Percentiles rank a stretch among this genome's conserved stretches.
Conservation (phyloP, 2,888 invertebrate species). For the Theretra japonica region DNA sequence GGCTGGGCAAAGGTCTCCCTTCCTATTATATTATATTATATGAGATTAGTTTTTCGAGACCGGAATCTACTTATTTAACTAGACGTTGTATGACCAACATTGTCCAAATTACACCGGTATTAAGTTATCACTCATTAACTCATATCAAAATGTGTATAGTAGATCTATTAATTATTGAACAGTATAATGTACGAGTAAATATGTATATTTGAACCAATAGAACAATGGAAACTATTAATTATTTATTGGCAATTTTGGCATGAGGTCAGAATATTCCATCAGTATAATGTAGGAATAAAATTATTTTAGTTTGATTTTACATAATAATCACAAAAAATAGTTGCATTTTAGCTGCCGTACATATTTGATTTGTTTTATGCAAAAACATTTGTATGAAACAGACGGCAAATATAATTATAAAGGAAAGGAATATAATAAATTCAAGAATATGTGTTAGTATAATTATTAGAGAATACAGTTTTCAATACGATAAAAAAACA, state of each 20-base stretch:
- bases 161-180: neutral
- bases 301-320: too few species aligned
- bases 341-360: neutral
- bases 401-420: neutral
- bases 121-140: too few species aligned
- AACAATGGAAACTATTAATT: neutral
- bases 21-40: too few species aligned
- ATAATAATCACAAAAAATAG: neutral
- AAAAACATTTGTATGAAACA: neutral
- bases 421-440: neutral
- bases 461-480: neutral
- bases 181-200: neutral
- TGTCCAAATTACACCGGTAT: neutral
- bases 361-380: neutral
- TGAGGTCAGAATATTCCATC: neutral
- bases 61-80: too few species aligned
- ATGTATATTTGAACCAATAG: neutral
- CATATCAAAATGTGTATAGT: neutral
- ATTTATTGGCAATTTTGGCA: neutral
- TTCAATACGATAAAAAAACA: constrained; percentile 42
- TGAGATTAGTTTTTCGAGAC: too few species aligned
- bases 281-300: neutral
- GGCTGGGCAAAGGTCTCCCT: too few species aligned
- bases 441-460: neutral
- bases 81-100: neutral